Percentiles rank a stretch among this genome's conserved stretches.
Evolutionary conservation across 2,888 invertebrate species (phyloP).

Genomic region (Nephrotoma guestfalica): DNA sequence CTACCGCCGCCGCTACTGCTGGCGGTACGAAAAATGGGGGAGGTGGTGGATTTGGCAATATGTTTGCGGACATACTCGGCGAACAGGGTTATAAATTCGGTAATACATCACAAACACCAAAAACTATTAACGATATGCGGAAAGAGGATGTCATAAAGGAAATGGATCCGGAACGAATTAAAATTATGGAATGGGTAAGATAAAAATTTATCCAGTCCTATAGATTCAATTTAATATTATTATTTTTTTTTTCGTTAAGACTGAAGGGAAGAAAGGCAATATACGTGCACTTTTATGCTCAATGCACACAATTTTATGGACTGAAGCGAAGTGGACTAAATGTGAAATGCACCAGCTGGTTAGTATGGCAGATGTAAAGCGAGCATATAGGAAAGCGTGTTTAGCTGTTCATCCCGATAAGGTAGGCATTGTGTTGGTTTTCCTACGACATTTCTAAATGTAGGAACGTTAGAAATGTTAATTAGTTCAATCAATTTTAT

Average conservation of each 20-base stretch:
- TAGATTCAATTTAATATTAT: neutral
- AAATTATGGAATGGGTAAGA: slow-evolving; percentile 63
- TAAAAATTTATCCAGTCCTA: neutral
- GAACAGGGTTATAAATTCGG: slow-evolving; percentile 79
- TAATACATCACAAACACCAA: slow-evolving; percentile 56
- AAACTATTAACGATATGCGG: slow-evolving; percentile 85
- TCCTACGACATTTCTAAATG: slow-evolving; percentile 11
- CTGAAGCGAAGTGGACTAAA: slow-evolving; percentile 81
- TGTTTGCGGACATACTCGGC: slow-evolving; percentile 83
- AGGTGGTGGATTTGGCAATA: slow-evolving; percentile 35
- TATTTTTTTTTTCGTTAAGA: slow-evolving; percentile 36
- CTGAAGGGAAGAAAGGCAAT: slow-evolving; percentile 91
- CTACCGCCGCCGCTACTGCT: neutral
- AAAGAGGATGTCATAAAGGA: slow-evolving; percentile 72
- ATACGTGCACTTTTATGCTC: slow-evolving; percentile 91
- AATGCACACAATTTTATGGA: slow-evolving; percentile 87
- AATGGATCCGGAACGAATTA: slow-evolving; percentile 85
- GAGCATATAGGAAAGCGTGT: slow-evolving; percentile 88
- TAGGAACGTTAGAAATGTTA: too few relatives aligned
- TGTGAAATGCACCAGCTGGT: slow-evolving; percentile 93
- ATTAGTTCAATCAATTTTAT: too few relatives aligned
- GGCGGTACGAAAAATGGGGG: slow-evolving; percentile 15
- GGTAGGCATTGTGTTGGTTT: slow-evolving; percentile 37
- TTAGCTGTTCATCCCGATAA: slow-evolving; percentile 98
- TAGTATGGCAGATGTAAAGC: slow-evolving; percentile 84